Percentiles rank a stretch among this genome's conserved stretches.
These are phyloP conservation scores for Dendropsophus ebraccatus DNA, from an alignment of 2,113 vertebrate species.

Conservation along the genomic window DNA sequence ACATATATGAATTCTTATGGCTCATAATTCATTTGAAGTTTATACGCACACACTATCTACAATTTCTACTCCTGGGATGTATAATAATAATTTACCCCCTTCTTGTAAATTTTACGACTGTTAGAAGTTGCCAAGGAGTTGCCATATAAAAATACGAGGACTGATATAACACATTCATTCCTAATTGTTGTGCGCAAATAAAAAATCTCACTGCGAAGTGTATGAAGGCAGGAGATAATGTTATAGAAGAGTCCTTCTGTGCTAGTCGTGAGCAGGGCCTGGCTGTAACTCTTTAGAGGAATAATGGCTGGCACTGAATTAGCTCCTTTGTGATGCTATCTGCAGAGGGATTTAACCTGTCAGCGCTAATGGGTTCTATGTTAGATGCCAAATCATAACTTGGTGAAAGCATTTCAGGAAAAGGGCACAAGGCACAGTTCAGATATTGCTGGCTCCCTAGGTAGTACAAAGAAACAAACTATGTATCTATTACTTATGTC, in stretches of 20 bases:
- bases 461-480: constrained; percentile 25
- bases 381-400: constrained; percentile 66
- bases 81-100: neutral
- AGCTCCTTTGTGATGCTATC: constrained; percentile 63
- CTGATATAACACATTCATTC: neutral
- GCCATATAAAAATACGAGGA: neutral
- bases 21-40: neutral
- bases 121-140: neutral
- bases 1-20: neutral
- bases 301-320: constrained; percentile 60
- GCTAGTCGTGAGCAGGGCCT: neutral
- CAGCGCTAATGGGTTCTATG: constrained; percentile 69
- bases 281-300: neutral
- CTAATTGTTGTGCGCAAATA: neutral
- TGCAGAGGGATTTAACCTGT: constrained; percentile 67
- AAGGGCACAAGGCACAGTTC: constrained; percentile 45
- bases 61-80: neutral
- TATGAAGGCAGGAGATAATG: neutral
- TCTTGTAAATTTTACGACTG: neutral
- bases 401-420: constrained; percentile 66
- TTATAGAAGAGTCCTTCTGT: neutral
- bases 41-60: neutral
- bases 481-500: constrained; percentile 13
- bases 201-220: neutral
- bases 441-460: constrained; percentile 10